Evolutionary conservation across 2,113 vertebrate genomes (phyloP).

Genomic region (Riparia riparia): DNA sequence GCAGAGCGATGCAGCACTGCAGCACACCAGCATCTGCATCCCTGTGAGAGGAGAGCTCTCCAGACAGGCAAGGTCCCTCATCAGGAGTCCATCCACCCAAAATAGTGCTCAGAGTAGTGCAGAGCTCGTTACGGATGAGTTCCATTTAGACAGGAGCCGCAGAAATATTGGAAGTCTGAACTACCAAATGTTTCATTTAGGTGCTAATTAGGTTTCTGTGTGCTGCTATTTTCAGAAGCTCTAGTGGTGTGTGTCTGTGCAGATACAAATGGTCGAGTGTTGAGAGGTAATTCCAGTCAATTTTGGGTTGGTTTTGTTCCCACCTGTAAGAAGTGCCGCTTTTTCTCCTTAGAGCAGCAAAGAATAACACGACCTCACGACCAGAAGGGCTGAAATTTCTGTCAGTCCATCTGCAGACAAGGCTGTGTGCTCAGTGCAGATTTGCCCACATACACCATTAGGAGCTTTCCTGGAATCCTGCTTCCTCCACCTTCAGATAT

Average conservation of each 20-base stretch:
- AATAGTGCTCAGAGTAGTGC: neutral
- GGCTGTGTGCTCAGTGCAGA: neutral
- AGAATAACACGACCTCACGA: neutral
- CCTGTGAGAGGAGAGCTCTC: neutral
- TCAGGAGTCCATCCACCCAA: neutral
- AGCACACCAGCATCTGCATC: neutral
- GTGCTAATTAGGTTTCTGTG: neutral
- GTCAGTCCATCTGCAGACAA: neutral
- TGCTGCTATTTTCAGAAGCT: slow-evolving; percentile 1
- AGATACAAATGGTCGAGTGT: neutral
- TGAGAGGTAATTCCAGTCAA: neutral
- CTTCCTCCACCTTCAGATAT: neutral
- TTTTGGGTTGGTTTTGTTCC: neutral
- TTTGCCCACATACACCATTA: neutral
- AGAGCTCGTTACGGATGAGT: neutral
- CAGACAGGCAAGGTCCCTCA: neutral
- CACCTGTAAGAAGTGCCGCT: neutral
- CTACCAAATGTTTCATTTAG: slow-evolving; percentile 15
- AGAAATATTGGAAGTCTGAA: neutral
- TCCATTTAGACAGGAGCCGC: neutral
- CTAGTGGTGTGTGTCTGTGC: neutral
- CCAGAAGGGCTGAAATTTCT: neutral
- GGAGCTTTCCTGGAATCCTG: neutral
- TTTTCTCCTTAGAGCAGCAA: neutral
- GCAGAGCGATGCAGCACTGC: neutral